phyloP scores from a whole-genome alignment of 2,113 vertebrate species.

The Corynorhinus townsendii region DNA sequence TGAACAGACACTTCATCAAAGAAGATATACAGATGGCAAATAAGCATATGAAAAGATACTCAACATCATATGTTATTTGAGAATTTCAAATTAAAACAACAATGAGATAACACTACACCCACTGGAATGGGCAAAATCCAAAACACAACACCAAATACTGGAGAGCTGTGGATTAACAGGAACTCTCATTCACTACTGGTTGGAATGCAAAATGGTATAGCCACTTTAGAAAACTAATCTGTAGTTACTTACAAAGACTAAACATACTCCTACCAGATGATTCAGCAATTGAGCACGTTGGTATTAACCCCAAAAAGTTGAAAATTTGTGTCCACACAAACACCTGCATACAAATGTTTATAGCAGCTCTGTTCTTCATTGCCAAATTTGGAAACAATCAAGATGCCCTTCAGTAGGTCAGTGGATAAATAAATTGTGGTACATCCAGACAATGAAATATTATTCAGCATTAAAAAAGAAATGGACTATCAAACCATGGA shows the following conservation, averaged over 20 bases:
- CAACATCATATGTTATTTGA: not conserved
- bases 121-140: not conserved
- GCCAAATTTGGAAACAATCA: not conserved
- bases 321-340: not conserved
- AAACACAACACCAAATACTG: not conserved
- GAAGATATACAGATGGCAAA: conserved; percentile 12
- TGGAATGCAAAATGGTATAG: not conserved
- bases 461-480: not conserved
- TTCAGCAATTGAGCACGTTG: not conserved
- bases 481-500: not conserved
- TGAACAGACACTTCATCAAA: conserved; percentile 18
- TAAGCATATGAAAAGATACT: not conserved
- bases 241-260: not conserved
- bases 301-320: not conserved
- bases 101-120: not conserved
- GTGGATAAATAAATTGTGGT: not conserved
- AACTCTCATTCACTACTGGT: not conserved
- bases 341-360: not conserved
- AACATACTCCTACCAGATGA: not conserved
- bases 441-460: not conserved
- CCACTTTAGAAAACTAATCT: not conserved
- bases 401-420: not conserved
- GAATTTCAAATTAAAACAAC: not conserved
- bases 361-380: not conserved
- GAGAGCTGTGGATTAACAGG: not conserved